Evolutionary conservation across 1,140 invertebrate species (phyloP).

Genomic region (Luehdorfia chinensis): DNA sequence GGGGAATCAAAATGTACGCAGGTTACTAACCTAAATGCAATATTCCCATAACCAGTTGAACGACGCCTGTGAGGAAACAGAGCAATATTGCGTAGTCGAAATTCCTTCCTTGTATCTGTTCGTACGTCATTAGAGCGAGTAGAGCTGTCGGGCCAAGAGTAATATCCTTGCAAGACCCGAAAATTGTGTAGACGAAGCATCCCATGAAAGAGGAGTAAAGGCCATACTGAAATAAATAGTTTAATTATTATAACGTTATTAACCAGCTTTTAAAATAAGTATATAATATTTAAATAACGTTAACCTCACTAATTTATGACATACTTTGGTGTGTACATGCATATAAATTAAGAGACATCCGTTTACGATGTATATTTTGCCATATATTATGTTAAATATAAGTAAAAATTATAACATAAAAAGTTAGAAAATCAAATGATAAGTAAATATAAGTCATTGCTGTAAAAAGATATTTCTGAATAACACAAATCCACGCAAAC

Average conservation of each 20-base stretch:
- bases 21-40: slow-evolving; percentile 83
- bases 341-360: neutral
- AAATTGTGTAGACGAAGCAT: slow-evolving; percentile 92
- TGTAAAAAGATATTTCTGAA: slow-evolving; percentile 6
- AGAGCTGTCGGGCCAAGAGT: slow-evolving; percentile 93
- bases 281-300: too few relatives aligned
- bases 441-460: slow-evolving; percentile 10
- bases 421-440: neutral
- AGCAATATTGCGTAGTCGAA: slow-evolving; percentile 90
- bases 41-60: slow-evolving; percentile 90
- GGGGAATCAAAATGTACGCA: slow-evolving; percentile 10
- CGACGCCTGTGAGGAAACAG: slow-evolving; percentile 88
- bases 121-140: slow-evolving; percentile 89
- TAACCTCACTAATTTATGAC: too few relatives aligned
- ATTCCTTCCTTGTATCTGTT: slow-evolving; percentile 82
- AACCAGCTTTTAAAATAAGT: neutral
- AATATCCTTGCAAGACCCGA: slow-evolving; percentile 94
- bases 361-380: neutral
- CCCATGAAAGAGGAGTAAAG: slow-evolving; percentile 95
- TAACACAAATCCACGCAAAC: slow-evolving; percentile 10
- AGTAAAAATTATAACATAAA: neutral
- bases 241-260: slow-evolving; percentile 2
- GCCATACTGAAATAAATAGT: slow-evolving; percentile 84
- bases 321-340: too few relatives aligned
- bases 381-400: neutral